Conservation (phyloP, 2,113 vertebrate genomes). For the Saimiri boliviensis region DNA sequence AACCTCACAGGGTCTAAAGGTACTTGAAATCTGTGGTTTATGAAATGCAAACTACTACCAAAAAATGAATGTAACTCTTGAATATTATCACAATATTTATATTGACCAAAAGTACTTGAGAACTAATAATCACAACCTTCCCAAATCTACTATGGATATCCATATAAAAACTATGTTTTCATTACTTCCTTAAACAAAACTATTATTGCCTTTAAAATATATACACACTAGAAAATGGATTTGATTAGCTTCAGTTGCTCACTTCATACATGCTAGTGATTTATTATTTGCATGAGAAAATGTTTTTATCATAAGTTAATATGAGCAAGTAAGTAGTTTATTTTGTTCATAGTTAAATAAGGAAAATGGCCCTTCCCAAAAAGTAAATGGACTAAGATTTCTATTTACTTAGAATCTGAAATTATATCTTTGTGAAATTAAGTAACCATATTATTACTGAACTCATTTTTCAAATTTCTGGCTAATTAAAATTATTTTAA, state of each 20-base stretch:
- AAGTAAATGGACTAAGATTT: background rate
- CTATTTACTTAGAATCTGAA: constrained; percentile 43
- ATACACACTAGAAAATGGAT: background rate
- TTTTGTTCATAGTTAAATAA: background rate
- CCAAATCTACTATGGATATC: constrained; percentile 30
- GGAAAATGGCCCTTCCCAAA: background rate
- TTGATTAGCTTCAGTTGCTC: background rate
- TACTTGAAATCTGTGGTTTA: constrained; percentile 76
- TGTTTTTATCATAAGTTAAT: background rate
- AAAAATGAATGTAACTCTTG: constrained; percentile 74
- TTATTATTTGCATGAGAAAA: background rate
- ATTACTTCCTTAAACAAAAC: constrained; percentile 55
- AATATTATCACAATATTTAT: constrained; percentile 76
- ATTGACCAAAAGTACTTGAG: constrained; percentile 50
- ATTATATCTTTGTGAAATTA: background rate
- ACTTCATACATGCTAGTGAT: background rate
- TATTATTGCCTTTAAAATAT: background rate
- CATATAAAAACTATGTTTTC: background rate
- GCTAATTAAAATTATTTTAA: background rate
- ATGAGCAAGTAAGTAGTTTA: background rate
- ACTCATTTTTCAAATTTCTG: background rate
- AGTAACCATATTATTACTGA: background rate
- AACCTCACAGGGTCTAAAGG: constrained; percentile 69
- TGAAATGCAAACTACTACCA: constrained; percentile 74
- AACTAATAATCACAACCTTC: constrained; percentile 26